Base-by-base conservation (phyloP, 2,797 vertebrate species). In the Eospalax fontanierii region DNA sequence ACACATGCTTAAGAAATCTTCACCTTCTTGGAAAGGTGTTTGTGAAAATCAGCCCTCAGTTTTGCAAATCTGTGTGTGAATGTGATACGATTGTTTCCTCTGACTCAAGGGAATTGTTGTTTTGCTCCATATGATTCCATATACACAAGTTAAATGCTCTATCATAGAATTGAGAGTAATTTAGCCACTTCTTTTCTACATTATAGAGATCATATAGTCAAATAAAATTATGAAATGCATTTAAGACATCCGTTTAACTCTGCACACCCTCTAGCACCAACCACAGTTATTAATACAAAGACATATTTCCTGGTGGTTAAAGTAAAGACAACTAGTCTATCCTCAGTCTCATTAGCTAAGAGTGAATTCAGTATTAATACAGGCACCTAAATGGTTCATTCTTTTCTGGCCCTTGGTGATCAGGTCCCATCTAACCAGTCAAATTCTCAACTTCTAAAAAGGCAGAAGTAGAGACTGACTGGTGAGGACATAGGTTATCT, bases 21-120 rank as follows among this genome's bases (percentile, higher is more conserved):
- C 10, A 43, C 16, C 43, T 92, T 92, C 70, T 54, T 75, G 59
- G 40, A 92, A 94, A 89, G 57, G 61, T 82, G 18, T n/a, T 59
- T 40, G n/a, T 54, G 75, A 87, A 24, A 75, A 89, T 86, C 28
- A 6, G 0, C n/a, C 71, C 19, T 73, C 43, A 57, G 2, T 54
- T 5, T 35, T 40, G 10, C n/a, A 65, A 2, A 71, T 40, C 40
- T 57, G 40, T 28, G 4, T 18, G 61, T 61, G 38, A 78, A 50
- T 38, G 1, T 61, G 50, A 54, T 19, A 15, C 78, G 26, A 78
- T 38, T 75, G 12, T 38, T 84, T 68, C 30, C 38, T 26, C 10
- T 83, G 18, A 85, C 28, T 85, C 19, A 63, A 54, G 33, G 40
- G 14, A 70, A 35, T 63, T 54, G 9, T 54, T 9, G 50, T 9